Base-by-base conservation (phyloP, 2,888 invertebrate species). In the Pammene fasciana region DNA sequence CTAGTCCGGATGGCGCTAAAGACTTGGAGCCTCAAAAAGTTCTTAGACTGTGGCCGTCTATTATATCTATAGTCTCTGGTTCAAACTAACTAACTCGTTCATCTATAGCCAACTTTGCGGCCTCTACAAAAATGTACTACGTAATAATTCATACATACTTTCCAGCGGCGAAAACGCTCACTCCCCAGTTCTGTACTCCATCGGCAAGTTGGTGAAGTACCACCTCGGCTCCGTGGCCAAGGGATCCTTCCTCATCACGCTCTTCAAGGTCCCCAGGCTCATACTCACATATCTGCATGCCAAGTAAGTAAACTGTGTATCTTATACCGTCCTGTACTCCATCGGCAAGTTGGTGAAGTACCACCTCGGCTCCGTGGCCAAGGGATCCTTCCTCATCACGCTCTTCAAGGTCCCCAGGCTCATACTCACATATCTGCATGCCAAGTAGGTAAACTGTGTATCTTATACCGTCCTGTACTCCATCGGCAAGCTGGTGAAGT, bases 181-280 rank as follows among this genome's bases (percentile, higher is more conserved):
- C 73, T 91, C 95, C 0, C 97, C 96, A 16, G 95, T 96, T 1
- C 86, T 94, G 71, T 94, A 95, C 75, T 94, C 96, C 0, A 95
- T 96, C 76, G 94, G 95, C 62, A 96, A 96, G 79, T 88, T 97
- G 38, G 80, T 97, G 7, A 96, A 96, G 81, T 99, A 98, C 82
- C 99, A 99, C 87, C 91, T 99, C 79, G 99, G 99, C 13, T 98
- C 99, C 0, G 96, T 99, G 5, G 99, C 99, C 0, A 96, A 99
- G 79, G 99, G 99, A 2, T 97, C 99, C 0, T 94, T 99, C 74
- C 93, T 99, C 46, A 98, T 99, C 72, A 98, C 99, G 0, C 91
- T 99, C 61, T 97, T 99, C 81, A 98, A 99, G 91, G 92, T 99
- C 68, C 98, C 99, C 14, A 93, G 99, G 59, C 94, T 98, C 1